Conservation (phyloP, 2,797 vertebrate genomes). For the Setipinna tenuifilis region DNA sequence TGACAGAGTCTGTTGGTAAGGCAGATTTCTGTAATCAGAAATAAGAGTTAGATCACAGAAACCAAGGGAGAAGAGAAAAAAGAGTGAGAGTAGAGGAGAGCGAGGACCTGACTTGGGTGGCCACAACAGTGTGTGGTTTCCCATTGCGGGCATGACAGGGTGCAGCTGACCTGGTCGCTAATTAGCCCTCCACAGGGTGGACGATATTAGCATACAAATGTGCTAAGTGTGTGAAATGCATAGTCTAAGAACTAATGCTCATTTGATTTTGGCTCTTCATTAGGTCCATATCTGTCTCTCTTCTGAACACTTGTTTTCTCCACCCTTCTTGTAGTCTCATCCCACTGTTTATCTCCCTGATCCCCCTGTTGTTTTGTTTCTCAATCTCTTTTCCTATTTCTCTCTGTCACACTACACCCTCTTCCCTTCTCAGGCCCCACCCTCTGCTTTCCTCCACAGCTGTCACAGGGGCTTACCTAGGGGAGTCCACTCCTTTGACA, state of each 20-base stretch:
- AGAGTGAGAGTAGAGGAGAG: not conserved
- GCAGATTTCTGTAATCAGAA: not conserved
- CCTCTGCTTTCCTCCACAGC: not conserved
- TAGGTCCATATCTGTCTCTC: not conserved
- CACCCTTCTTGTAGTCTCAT: not conserved
- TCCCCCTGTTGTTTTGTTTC: not conserved
- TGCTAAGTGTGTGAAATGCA: not conserved
- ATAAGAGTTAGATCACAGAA: not conserved
- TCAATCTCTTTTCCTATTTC: not conserved
- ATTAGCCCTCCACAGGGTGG: slow-evolving; percentile 1
- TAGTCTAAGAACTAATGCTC: not conserved
- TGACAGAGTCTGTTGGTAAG: not conserved
- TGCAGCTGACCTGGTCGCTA: not conserved
- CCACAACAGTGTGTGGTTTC: not conserved
- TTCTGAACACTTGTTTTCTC: not conserved
- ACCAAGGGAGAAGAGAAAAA: not conserved
- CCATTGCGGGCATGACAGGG: not conserved
- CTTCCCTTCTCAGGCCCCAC: not conserved
- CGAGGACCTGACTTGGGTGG: not conserved
- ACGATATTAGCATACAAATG: not conserved
- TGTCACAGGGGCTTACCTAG: not conserved
- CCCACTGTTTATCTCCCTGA: not conserved
- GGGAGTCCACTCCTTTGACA: slow-evolving; percentile 8
- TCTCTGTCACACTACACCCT: not conserved
- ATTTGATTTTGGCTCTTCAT: not conserved